phyloP scores from a whole-genome alignment of 2,888 invertebrate species.

The Acanthosepion esculentum region DNA sequence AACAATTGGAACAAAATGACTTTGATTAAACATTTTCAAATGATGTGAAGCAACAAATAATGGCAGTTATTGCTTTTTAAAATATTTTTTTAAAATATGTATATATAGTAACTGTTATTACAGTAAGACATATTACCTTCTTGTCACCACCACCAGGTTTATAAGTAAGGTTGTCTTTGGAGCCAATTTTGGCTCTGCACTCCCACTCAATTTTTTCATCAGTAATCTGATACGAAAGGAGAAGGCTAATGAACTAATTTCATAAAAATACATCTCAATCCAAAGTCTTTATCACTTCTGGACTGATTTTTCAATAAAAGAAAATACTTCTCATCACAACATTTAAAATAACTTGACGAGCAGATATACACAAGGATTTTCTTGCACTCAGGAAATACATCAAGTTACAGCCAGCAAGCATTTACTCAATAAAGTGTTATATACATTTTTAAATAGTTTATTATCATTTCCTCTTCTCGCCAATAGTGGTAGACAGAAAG shows the following conservation, averaged over 20 bases:
- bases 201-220: conserved; percentile 60
- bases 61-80: background rate
- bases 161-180: conserved; percentile 59
- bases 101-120: background rate
- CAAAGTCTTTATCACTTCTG: background rate
- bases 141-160: conserved; percentile 79
- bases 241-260: background rate
- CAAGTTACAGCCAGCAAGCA: background rate
- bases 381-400: background rate
- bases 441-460: background rate
- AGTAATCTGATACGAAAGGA: conserved; percentile 51
- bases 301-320: background rate
- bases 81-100: background rate
- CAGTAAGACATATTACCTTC: conserved; percentile 77
- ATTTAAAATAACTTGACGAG: background rate
- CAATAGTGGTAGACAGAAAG: too few species aligned
- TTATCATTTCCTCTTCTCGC: too few species aligned
- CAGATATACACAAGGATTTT: background rate
- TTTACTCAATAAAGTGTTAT: background rate
- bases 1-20: background rate
- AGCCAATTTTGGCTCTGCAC: conserved; percentile 58
- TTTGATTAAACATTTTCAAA: background rate
- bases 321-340: background rate
- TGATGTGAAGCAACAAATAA: conserved; percentile 13
- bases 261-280: background rate